These are phyloP conservation scores for Dasyprocta punctata DNA, from an alignment of 2,113 vertebrate species.

Conservation along the genomic window DNA sequence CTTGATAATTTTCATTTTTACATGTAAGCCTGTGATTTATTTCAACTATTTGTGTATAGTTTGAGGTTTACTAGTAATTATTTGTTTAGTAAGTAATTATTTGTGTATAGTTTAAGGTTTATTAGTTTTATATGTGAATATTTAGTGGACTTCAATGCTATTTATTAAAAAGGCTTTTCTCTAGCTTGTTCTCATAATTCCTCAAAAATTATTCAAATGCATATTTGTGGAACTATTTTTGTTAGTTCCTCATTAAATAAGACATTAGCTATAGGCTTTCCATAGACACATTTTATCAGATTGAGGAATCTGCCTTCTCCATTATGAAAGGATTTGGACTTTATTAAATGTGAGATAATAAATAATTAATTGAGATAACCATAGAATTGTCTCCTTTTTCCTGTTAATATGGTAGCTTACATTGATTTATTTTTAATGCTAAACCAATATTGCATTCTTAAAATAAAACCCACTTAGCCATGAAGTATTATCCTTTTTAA, in stretches of 20 bases:
- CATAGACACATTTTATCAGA: neutral
- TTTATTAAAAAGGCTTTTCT: conserved; percentile 4
- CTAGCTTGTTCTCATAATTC: neutral
- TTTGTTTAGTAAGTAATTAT: neutral
- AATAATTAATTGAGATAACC: conserved; percentile 22
- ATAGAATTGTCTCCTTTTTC: conserved; percentile 37
- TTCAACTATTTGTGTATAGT: neutral
- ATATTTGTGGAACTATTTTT: neutral
- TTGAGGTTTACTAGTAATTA: neutral
- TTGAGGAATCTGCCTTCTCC: neutral
- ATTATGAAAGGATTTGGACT: neutral
- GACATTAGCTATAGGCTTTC: neutral
- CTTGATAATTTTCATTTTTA: conserved; percentile 24
- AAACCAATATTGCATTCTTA: conserved; percentile 4
- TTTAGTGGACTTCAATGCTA: neutral
- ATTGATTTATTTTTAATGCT: conserved; percentile 46
- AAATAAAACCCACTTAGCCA: conserved; percentile 18
- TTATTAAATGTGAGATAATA: neutral
- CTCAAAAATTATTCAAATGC: neutral
- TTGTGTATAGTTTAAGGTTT: neutral
- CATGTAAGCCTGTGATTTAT: neutral
- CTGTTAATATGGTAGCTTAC: conserved; percentile 34
- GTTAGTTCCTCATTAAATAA: conserved; percentile 25
- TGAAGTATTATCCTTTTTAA: neutral
- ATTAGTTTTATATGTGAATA: neutral